phyloP scores from a whole-genome alignment of 1,140 invertebrate species.

The Drosophila ogumai region DNA sequence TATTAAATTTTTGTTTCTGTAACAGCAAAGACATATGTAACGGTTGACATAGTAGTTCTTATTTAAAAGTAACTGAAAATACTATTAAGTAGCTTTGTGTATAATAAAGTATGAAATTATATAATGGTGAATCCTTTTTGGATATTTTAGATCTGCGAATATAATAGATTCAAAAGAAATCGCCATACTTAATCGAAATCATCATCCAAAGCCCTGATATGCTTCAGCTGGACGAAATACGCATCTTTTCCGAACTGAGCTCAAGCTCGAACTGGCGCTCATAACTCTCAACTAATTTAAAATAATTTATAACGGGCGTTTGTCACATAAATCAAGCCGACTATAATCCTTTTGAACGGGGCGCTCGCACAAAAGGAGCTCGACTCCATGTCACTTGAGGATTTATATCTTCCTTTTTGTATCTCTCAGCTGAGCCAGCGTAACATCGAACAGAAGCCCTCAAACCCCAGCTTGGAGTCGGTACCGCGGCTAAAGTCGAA shows the following conservation, averaged over 20 bases:
- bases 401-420: conserved; percentile 81
- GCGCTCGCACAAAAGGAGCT: conserved; percentile 62
- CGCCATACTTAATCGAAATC: background rate
- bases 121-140: background rate
- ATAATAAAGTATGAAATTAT: too few relatives aligned
- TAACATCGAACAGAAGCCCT: conserved; percentile 63
- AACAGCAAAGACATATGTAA: too few relatives aligned
- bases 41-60: too few relatives aligned
- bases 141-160: background rate
- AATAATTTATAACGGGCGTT: conserved; percentile 77
- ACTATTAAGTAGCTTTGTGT: too few relatives aligned
- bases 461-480: conserved; percentile 19
- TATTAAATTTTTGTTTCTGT: background rate
- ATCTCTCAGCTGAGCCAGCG: conserved; percentile 61
- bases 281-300: conserved; percentile 75
- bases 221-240: background rate
- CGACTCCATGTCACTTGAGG: conserved; percentile 77
- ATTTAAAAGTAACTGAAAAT: too few relatives aligned
- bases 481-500: conserved; percentile 5
- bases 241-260: conserved; percentile 8
- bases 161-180: too few relatives aligned
- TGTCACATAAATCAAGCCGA: conserved; percentile 70
- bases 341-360: conserved; percentile 66
- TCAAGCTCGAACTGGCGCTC: conserved; percentile 48
- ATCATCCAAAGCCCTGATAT: background rate